phyloP scores from a whole-genome alignment of 1,140 invertebrate genomes.

The Macrostomum lignano region DNA sequence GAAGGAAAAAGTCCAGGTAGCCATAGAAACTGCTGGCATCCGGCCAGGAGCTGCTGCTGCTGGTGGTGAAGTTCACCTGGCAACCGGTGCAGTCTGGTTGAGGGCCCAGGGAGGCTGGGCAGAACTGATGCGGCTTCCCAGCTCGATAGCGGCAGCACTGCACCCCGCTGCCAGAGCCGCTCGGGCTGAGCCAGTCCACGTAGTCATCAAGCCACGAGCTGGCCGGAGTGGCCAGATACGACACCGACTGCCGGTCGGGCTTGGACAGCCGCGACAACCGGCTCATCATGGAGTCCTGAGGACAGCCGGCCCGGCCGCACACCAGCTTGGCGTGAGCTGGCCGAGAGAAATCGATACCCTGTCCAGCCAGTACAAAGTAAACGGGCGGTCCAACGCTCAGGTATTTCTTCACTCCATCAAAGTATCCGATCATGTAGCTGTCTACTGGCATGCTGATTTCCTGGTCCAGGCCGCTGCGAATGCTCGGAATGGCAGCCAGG shows the following conservation, averaged over 20 bases:
- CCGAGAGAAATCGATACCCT: conserved; percentile 41
- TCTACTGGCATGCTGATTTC: conserved; percentile 54
- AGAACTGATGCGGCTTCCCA: too few relatives aligned
- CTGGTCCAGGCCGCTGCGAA: conserved; percentile 57
- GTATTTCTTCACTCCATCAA: conserved; percentile 41
- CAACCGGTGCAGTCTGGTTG: too few relatives aligned
- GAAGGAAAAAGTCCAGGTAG: conserved; percentile 48
- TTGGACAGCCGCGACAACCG: conserved; percentile 52
- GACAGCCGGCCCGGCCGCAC: conserved; percentile 42
- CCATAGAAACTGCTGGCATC: conserved; percentile 36
- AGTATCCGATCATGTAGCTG: conserved; percentile 55
- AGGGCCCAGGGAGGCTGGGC: too few relatives aligned
- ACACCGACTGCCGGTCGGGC: conserved; percentile 35
- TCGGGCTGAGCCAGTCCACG: conserved; percentile 43
- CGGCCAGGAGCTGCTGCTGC: too few relatives aligned
- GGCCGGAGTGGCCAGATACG: too few relatives aligned
- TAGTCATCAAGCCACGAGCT: conserved; percentile 78
- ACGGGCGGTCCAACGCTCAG: conserved; percentile 57
- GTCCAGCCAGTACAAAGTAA: conserved; percentile 54
- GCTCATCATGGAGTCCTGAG: conserved; percentile 45
- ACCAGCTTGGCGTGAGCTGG: conserved; percentile 39
- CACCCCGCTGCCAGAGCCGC: too few relatives aligned
- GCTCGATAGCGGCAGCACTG: too few relatives aligned
- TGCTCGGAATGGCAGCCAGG: conserved; percentile 49
- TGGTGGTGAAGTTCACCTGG: too few relatives aligned